Conservation (phyloP, 2,888 invertebrate species). For the Stenodera caucasica region DNA sequence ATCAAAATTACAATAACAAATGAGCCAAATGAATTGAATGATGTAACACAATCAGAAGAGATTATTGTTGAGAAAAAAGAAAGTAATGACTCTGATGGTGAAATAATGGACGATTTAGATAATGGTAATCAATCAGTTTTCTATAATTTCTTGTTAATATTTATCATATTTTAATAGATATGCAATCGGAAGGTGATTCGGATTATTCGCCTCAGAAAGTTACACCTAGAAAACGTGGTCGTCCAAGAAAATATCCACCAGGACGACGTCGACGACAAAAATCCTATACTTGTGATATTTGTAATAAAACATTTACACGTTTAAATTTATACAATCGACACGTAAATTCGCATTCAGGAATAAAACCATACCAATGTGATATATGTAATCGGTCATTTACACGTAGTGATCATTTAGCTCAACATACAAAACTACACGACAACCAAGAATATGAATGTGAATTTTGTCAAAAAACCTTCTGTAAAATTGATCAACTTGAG, state of each 20-base stretch:
- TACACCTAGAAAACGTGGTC: constrained; percentile 34
- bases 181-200: constrained; percentile 46
- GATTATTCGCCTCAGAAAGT: constrained; percentile 43
- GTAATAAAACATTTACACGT: constrained; percentile 56
- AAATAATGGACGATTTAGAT: constrained; percentile 10
- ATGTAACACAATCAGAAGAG: constrained; percentile 9
- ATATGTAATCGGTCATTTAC: constrained; percentile 55
- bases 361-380: constrained; percentile 54
- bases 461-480: constrained; percentile 58
- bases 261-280: constrained; percentile 38
- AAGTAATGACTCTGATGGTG: constrained; percentile 6
- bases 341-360: constrained; percentile 54
- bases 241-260: constrained; percentile 50
- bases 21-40: constrained; percentile 12
- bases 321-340: constrained; percentile 58
- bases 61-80: constrained; percentile 9
- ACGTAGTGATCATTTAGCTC: constrained; percentile 48
- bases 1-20: constrained; percentile 22
- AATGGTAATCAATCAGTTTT: background rate
- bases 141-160: background rate
- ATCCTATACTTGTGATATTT: constrained; percentile 51
- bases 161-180: constrained; percentile 25
- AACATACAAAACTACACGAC: constrained; percentile 48
- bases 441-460: constrained; percentile 54
- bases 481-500: constrained; percentile 57